A percentile compares a stretch with the other conserved stretches of the same genome.
These are phyloP conservation scores for Amniataba percoides DNA, from an alignment of 2,797 vertebrate genomes.

Conservation along the genomic window DNA sequence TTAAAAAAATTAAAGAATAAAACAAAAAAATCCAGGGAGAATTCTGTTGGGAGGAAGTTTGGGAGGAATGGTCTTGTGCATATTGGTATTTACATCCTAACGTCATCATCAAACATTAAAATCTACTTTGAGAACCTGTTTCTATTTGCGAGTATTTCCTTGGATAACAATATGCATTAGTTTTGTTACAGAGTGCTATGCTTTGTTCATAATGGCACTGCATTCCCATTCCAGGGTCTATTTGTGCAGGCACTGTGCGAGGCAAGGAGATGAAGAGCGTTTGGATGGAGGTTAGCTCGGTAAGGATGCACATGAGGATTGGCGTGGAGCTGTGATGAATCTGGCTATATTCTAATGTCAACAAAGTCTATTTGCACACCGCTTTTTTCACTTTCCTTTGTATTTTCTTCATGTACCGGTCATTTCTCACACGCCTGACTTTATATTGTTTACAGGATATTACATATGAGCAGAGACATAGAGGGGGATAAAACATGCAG, in stretches of 20 bases:
- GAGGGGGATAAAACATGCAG: slow-evolving; percentile 22
- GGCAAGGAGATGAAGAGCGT: slow-evolving; percentile 61
- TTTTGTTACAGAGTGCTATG: slow-evolving; percentile 26
- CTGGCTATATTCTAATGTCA: slow-evolving; percentile 59
- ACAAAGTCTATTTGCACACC: slow-evolving; percentile 59
- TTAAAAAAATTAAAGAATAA: background rate
- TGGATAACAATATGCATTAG: slow-evolving; percentile 51
- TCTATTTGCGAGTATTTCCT: slow-evolving; percentile 58
- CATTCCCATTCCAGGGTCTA: slow-evolving; percentile 62
- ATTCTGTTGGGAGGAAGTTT: background rate
- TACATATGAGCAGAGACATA: slow-evolving; percentile 24
- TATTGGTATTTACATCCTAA: slow-evolving; percentile 41
- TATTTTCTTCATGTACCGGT: slow-evolving; percentile 39
- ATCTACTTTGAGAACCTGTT: slow-evolving; percentile 28
- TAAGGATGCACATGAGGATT: slow-evolving; percentile 76
- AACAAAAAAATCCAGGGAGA: background rate
- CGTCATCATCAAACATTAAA: slow-evolving; percentile 2
- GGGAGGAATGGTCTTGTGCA: background rate
- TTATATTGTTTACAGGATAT: slow-evolving; percentile 46
- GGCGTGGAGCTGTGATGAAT: slow-evolving; percentile 58
- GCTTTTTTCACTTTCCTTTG: slow-evolving; percentile 33
- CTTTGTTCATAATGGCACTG: slow-evolving; percentile 58
- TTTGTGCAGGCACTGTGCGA: slow-evolving; percentile 57
- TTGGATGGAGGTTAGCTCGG: slow-evolving; percentile 50
- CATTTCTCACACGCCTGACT: slow-evolving; percentile 52